A percentile compares a stretch with the other conserved stretches of the same genome.
phyloP scores from a whole-genome alignment of 2,888 invertebrate genomes.

The Pollenia amentaria region DNA sequence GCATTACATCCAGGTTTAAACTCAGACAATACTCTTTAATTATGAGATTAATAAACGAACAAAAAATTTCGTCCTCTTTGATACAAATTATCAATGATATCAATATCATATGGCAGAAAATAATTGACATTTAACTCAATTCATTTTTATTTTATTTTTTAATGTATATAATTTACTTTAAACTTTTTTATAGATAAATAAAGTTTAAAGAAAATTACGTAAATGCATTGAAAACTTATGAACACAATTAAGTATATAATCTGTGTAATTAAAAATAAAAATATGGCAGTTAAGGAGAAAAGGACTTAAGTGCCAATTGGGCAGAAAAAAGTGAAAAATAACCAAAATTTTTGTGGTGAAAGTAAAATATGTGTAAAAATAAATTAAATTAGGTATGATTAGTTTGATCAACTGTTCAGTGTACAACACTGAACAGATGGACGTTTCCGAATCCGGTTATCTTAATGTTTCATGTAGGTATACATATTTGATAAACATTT shows the following conservation, averaged over 20 bases:
- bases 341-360: no score
- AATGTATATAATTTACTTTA: no score
- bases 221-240: conserved; percentile 3
- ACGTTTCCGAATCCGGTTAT: no score
- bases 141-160: not conserved
- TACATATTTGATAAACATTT: no score
- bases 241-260: conserved; percentile 1
- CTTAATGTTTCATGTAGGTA: no score
- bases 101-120: conserved; percentile 12
- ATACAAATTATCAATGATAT: conserved; percentile 18
- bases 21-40: conserved; percentile 13
- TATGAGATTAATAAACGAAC: conserved; percentile 24
- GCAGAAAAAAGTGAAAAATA: not conserved
- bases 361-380: no score
- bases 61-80: conserved; percentile 12
- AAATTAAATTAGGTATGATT: no score
- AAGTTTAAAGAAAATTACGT: not conserved
- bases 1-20: conserved; percentile 3
- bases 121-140: conserved; percentile 24
- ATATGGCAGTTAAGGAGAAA: not conserved
- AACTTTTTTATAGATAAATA: not conserved
- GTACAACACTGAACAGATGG: no score
- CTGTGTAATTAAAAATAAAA: not conserved
- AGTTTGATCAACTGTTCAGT: no score
- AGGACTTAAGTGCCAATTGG: not conserved